Percentiles rank a stretch among this genome's conserved stretches.
Conservation (phyloP, 1,140 invertebrate genomes). For the Chelonus insularis region DNA sequence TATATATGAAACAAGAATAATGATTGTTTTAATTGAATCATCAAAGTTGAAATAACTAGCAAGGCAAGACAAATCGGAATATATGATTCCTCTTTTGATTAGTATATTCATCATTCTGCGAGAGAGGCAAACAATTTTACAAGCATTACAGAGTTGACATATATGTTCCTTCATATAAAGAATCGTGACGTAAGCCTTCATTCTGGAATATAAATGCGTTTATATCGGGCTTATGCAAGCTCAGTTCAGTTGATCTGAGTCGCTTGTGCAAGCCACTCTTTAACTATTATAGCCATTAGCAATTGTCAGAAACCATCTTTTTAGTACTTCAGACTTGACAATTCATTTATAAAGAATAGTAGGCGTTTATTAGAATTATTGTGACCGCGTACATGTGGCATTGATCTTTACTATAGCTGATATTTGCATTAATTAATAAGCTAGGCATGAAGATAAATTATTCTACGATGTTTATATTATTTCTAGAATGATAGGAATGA, state of each 20-base stretch:
- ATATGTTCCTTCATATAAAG: background rate
- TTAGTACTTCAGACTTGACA: background rate
- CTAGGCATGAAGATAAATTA: too few species aligned
- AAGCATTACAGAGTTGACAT: constrained; percentile 10
- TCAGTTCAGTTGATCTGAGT: background rate
- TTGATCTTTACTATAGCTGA: background rate
- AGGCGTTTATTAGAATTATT: background rate
- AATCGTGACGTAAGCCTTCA: background rate
- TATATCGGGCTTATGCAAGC: background rate
- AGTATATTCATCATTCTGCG: constrained; percentile 39
- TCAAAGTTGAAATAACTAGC: too few species aligned
- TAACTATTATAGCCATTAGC: background rate
- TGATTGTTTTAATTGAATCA: too few species aligned
- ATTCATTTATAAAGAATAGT: background rate
- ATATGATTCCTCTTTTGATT: constrained; percentile 31
- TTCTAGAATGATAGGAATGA: too few species aligned
- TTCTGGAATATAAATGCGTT: background rate
- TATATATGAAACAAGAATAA: too few species aligned
- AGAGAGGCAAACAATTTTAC: constrained; percentile 40
- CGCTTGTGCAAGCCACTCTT: background rate
- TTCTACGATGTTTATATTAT: too few species aligned
- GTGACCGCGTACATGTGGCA: background rate
- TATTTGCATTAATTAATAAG: too few species aligned
- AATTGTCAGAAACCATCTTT: background rate
- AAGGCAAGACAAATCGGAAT: constrained; percentile 30